phyloP scores from a whole-genome alignment of 2,797 vertebrate species.

The Tachyglossus aculeatus region DNA sequence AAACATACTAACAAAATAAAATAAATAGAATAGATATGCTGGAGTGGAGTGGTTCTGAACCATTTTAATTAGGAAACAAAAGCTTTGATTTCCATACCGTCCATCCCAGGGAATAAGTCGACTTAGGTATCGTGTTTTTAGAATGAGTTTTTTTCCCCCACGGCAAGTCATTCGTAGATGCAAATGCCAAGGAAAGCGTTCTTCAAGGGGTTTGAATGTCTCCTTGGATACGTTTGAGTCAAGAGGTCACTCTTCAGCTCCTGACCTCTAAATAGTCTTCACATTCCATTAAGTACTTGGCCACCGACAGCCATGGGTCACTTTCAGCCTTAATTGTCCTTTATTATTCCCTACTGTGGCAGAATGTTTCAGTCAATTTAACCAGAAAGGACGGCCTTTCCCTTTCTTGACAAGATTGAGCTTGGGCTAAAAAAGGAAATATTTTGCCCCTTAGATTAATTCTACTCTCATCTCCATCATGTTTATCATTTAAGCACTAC shows the following conservation, averaged over 20 bases:
- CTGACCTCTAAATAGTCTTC: constrained; percentile 69
- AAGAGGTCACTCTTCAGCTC: constrained; percentile 59
- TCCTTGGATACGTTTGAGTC: constrained; percentile 36
- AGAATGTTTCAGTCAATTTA: constrained; percentile 74
- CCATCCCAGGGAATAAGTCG: not conserved
- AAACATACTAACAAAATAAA: too few relatives aligned
- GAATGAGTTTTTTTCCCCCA: constrained; percentile 23
- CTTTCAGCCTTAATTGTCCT: constrained; percentile 74
- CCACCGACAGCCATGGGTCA: constrained; percentile 66
- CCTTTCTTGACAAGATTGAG: constrained; percentile 59
- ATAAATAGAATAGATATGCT: too few relatives aligned
- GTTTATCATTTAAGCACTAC: constrained; percentile 25
- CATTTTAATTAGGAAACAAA: too few relatives aligned
- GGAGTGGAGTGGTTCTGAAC: not conserved
- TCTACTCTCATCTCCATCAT: constrained; percentile 55
- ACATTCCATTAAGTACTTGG: constrained; percentile 62
- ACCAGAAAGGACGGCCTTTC: constrained; percentile 56
- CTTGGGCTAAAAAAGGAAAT: constrained; percentile 65
- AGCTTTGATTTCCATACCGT: constrained; percentile 12
- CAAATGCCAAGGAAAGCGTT: constrained; percentile 11
- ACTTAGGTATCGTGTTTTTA: constrained; percentile 15
- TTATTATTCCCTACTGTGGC: constrained; percentile 69
- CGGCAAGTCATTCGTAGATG: constrained; percentile 32
- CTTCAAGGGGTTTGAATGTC: constrained; percentile 35
- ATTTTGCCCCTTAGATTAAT: constrained; percentile 66